Percentiles rank a stretch among this genome's conserved stretches.
These are phyloP conservation scores for Cygnus buccinator DNA, from an alignment of 2,113 vertebrate species.

Conservation along the genomic window DNA sequence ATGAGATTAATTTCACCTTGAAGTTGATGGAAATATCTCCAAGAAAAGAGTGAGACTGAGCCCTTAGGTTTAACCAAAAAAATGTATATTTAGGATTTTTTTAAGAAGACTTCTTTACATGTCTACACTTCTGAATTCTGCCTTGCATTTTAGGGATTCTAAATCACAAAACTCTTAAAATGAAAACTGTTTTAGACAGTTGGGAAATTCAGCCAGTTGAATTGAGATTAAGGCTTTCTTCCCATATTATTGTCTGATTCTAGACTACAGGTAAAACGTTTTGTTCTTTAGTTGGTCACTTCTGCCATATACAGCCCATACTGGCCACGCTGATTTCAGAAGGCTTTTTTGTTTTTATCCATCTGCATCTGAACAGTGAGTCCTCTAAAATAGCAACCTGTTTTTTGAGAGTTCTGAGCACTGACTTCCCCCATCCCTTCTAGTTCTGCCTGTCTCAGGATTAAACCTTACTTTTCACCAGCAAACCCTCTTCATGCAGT, in stretches of 20 bases:
- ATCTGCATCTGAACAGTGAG: background rate
- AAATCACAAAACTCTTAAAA: background rate
- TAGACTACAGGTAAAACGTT: background rate
- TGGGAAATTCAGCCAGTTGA: background rate
- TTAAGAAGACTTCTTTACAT: background rate
- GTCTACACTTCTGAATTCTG: background rate
- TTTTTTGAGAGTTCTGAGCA: background rate
- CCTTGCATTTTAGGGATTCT: background rate
- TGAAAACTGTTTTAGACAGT: background rate
- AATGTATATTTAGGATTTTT: too few species aligned
- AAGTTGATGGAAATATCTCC: background rate
- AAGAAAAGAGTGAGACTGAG: background rate
- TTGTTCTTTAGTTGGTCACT: background rate
- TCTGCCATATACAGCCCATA: background rate
- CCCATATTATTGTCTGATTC: background rate
- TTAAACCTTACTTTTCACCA: conserved; percentile 23
- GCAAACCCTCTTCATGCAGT: background rate
- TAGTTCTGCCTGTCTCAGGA: background rate
- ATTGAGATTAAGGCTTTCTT: background rate
- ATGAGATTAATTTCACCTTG: background rate
- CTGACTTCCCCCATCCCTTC: background rate
- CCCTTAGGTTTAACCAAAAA: background rate
- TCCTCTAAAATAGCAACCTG: background rate
- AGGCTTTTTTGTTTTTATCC: background rate
- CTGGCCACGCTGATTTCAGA: background rate